Evolutionary conservation across 2,888 invertebrate genomes (phyloP).

Genomic region (Dione vanillae): DNA sequence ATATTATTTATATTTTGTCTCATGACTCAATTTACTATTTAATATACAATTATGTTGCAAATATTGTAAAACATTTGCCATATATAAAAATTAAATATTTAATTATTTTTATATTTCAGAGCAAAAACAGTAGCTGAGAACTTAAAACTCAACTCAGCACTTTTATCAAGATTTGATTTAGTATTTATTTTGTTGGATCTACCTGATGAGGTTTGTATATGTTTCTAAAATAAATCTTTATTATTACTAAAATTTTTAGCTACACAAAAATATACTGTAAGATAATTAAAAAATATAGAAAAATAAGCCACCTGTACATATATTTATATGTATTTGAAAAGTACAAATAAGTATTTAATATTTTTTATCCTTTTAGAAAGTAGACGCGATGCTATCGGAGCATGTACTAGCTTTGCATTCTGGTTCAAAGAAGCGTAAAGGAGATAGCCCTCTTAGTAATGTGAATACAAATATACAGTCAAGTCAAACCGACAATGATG

Average conservation of each 20-base stretch:
- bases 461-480: constrained; percentile 59
- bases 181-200: constrained; percentile 95
- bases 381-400: constrained; percentile 90
- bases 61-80: too few species aligned
- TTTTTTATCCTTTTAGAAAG: constrained; percentile 79
- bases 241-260: not conserved
- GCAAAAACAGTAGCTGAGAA: constrained; percentile 95
- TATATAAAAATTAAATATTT: too few species aligned
- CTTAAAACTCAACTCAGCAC: constrained; percentile 92
- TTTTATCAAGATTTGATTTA: constrained; percentile 96
- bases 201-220: constrained; percentile 86
- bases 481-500: constrained; percentile 65
- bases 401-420: constrained; percentile 92
- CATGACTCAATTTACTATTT: too few species aligned
- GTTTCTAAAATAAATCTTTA: not conserved
- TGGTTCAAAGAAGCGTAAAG: constrained; percentile 68
- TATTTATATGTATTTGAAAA: not conserved
- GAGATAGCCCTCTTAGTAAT: constrained; percentile 49
- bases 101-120: constrained; percentile 61
- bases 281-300: too few species aligned
- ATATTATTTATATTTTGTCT: too few species aligned
- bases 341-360: not conserved
- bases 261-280: not conserved
- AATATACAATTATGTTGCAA: too few species aligned
- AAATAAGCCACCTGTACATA: not conserved